phyloP scores from a whole-genome alignment of 2,113 vertebrate species.

The Scatophagus argus region DNA sequence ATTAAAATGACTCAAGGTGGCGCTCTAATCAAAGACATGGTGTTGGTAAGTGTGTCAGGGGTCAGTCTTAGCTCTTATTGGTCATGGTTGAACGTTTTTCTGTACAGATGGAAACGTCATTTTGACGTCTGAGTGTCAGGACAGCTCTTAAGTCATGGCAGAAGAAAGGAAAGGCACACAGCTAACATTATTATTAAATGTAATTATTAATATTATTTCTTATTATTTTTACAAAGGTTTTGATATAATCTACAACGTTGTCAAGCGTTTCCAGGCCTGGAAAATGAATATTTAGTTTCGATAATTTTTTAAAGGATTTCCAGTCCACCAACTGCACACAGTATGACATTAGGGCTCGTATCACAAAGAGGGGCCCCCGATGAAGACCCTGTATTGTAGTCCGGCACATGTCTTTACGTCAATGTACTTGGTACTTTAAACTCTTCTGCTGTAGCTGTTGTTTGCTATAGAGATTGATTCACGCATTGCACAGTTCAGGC shows the following conservation, averaged over 20 bases:
- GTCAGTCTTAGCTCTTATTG: not conserved
- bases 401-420: conserved; percentile 17
- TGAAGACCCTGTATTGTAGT: not conserved
- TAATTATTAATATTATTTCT: too few relatives aligned
- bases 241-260: too few relatives aligned
- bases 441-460: conserved; percentile 12
- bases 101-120: too few relatives aligned
- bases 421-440: conserved; percentile 50
- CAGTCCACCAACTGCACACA: not conserved
- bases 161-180: not conserved
- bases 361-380: not conserved
- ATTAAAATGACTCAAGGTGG: conserved; percentile 28
- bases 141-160: not conserved
- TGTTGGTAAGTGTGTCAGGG: not conserved
- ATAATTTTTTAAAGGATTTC: too few relatives aligned
- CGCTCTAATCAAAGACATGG: conserved; percentile 5
- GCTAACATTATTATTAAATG: too few relatives aligned
- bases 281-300: too few relatives aligned
- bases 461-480: conserved; percentile 21
- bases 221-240: too few relatives aligned
- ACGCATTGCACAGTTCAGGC: not conserved
- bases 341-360: not conserved
- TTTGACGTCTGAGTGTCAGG: not conserved
- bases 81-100: too few relatives aligned
- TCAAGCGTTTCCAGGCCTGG: too few relatives aligned